phyloP scores from a whole-genome alignment of 2,888 invertebrate species.

The Dryobota labecula region DNA sequence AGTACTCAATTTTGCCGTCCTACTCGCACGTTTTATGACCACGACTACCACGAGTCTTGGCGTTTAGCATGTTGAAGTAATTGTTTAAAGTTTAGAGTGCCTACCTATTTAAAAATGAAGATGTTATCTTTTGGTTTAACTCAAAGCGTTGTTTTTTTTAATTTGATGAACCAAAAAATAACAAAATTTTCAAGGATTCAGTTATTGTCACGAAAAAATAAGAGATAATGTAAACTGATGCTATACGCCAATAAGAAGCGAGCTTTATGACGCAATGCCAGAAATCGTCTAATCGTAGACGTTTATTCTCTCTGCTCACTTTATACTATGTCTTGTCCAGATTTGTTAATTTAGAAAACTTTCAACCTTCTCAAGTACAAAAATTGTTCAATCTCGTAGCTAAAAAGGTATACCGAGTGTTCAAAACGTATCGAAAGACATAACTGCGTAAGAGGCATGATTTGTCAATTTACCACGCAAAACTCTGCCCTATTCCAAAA shows the following conservation, averaged over 20 bases:
- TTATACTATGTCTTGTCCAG: not conserved
- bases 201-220: conserved; percentile 12
- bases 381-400: not conserved
- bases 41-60: too few species aligned
- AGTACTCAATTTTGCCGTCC: not conserved
- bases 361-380: not conserved
- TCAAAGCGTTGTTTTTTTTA: not conserved
- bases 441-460: conserved; percentile 2
- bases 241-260: conserved; percentile 6
- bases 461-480: conserved; percentile 3
- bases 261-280: not conserved
- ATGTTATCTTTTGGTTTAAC: not conserved
- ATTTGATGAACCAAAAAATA: too few species aligned
- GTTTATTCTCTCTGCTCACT: not conserved
- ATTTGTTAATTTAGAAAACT: conserved; percentile 13
- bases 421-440: conserved; percentile 1
- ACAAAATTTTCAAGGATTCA: not conserved
- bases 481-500: conserved; percentile 9
- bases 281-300: conserved; percentile 11
- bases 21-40: not conserved
- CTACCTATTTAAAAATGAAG: not conserved
- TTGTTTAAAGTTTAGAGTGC: too few species aligned
- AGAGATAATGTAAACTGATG: not conserved
- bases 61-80: too few species aligned
- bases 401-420: not conserved